Conservation (phyloP, 2,888 invertebrate genomes). For the Electrophaes corylata region DNA sequence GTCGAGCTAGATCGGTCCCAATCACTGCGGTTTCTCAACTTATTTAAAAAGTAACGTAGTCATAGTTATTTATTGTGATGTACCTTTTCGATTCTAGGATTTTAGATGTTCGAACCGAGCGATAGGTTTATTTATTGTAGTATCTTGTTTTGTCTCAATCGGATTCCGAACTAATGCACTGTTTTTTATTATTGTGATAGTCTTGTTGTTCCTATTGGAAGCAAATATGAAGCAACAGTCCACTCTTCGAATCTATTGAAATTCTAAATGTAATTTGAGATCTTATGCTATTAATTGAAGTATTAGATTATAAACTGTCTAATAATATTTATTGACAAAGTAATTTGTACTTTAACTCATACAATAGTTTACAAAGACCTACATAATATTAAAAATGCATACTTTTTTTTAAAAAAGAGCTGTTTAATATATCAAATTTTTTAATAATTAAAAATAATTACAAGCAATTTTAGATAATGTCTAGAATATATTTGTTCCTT, state of each 20-base stretch:
- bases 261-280: constrained; percentile 68
- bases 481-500: constrained; percentile 48
- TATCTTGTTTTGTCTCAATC: constrained; percentile 46
- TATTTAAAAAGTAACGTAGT: constrained; percentile 58
- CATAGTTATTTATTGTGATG: constrained; percentile 79
- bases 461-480: constrained; percentile 56
- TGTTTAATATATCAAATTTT: constrained; percentile 51
- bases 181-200: constrained; percentile 39
- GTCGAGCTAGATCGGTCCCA: constrained; percentile 38
- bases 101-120: constrained; percentile 55
- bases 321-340: constrained; percentile 69
- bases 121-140: constrained; percentile 52
- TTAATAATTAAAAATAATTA: constrained; percentile 56
- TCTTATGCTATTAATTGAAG: constrained; percentile 65
- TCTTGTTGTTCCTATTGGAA: constrained; percentile 61
- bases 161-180: constrained; percentile 35
- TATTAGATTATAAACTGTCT: constrained; percentile 59
- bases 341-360: constrained; percentile 63
- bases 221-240: constrained; percentile 59
- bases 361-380: constrained; percentile 64
- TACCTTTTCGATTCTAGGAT: constrained; percentile 65
- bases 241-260: constrained; percentile 56
- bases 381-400: constrained; percentile 54
- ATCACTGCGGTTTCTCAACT: constrained; percentile 33
- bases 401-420: constrained; percentile 53